Base-by-base conservation (phyloP, 2,797 vertebrate genomes). In the Monodelphis domestica region DNA sequence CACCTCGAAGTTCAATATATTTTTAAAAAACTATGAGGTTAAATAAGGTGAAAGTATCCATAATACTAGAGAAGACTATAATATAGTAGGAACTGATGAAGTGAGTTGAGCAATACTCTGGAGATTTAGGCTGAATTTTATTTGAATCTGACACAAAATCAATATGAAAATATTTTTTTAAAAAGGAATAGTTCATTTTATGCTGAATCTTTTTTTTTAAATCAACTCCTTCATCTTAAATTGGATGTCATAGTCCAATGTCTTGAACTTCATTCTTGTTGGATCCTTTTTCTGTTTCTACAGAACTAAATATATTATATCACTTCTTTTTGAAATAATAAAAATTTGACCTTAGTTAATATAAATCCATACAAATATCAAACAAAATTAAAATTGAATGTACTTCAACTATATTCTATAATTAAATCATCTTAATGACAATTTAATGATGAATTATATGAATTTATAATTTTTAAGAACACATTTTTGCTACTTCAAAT, bases 221-320 rank as follows among this genome's bases (percentile, higher is more conserved):
- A 54, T 6, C 5, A 12, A 88, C 2, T 78, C 11, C 26, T 88
- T 15, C 21, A 0, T 89, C 33, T 38, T 57, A 92, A 45, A 91
- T 30, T 89, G 89, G n/a, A 78, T 89, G 33, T n/a, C n/a, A 24
- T 91, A 94, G 95, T 97, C 94, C 91, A 97, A 89, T 97, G 93
- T 94, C 93, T 97, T 97, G 93, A 97, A 94, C 88, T 92, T 89
- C 95, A 51, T 95, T 97, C 90, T 96, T 97, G 63, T 97, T 97
- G 95, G 94, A 95, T 97, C 88, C 84, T 95, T 26, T 7, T 94
- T 97, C 92, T 55, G 52, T 97, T 98, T 97, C 89, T 94, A 92
- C 93, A 54, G 54, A 96, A 94, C 50, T 95, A 5, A 87, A 91
- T 30, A 21, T 89, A 94, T 88, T 78, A 95, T 91, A 94, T 97